Evolutionary conservation across 2,113 vertebrate genomes (phyloP), one percentile per base, ranked within the genome.

Genomic region (Myotis brandtii): DNA sequence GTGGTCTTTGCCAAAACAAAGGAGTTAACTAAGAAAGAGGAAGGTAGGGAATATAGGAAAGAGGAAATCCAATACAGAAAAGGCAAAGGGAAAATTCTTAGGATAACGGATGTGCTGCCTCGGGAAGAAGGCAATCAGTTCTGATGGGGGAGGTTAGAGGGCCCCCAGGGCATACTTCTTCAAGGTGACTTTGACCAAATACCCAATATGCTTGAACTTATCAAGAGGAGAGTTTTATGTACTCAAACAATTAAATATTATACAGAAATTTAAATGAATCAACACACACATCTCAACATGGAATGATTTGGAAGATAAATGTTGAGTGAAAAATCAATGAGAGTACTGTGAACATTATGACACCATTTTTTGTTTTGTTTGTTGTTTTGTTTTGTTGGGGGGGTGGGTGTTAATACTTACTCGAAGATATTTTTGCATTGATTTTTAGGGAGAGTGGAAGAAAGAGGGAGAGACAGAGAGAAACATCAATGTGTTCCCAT

Each of bases 191-290:
- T 76, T 83, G 34, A 54, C 37, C 88, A 46, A 86, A 69, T 32
- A 72, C 23, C 54, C 37, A 9, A 32, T 48, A 7, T 69, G 17
- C 52, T 30, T 82, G 46, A 80, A 32, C 12, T 43, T 17, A 43
- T 30, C 56, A 62, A 87, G 76, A 54, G 11, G 17, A 67, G 9
- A 80, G 50, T 82, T 93, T 70, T 23, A 54, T 70, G 66, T 9
- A 64, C 6, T 92, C 77, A 91, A 40, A 66, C 12, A 85, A 81
- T 43, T 76, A 90, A 93, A 66, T 23, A 88, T 20, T 37, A 48
- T 5, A 21, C 32, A 79, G 43, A 94, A 88, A 95, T 89, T 76
- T 70, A 95, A 85, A 80, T 79, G 18, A 43, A 69, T 72, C 43
- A 70, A 86, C 54, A 82, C 16, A 85, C 16, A 70, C 59, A 48